These are phyloP conservation scores for Pyxicephalus adspersus DNA, from an alignment of 2,113 vertebrate species.

Conservation along the genomic window DNA sequence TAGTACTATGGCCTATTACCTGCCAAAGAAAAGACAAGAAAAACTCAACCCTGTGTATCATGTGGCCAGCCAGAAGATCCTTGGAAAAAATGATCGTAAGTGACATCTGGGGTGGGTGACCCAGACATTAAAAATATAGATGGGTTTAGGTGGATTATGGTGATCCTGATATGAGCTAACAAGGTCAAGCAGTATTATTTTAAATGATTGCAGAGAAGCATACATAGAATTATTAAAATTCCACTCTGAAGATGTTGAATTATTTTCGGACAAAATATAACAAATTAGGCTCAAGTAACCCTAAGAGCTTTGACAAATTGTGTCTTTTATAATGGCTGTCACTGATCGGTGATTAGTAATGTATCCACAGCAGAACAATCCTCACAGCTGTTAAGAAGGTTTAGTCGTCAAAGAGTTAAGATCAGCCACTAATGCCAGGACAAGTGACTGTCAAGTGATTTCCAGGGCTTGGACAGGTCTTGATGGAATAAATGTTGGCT, in stretches of 20 bases:
- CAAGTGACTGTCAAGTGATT: slow-evolving; percentile 80
- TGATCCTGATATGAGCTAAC: no score
- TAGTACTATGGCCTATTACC: no score
- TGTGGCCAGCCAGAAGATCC: no score
- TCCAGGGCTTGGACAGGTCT: slow-evolving; percentile 81
- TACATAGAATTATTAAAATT: background rate
- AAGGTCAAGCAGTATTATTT: no score
- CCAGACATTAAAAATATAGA: no score
- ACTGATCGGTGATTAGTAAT: background rate
- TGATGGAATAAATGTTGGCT: slow-evolving; percentile 94
- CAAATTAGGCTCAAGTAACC: background rate
- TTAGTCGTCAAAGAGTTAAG: slow-evolving; percentile 43
- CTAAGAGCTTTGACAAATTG: slow-evolving; percentile 20
- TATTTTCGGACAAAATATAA: background rate
- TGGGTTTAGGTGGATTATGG: no score
- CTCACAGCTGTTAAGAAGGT: background rate
- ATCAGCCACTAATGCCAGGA: slow-evolving; percentile 65
- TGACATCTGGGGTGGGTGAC: no score
- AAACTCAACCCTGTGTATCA: no score
- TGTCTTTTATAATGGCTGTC: background rate
- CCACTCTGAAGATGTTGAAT: background rate
- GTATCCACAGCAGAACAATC: slow-evolving; percentile 1
- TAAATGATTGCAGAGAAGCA: no score
- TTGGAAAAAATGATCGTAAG: no score
- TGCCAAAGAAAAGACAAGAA: no score